phyloP scores from a whole-genome alignment of 2,113 vertebrate species.

The Panthera leo region DNA sequence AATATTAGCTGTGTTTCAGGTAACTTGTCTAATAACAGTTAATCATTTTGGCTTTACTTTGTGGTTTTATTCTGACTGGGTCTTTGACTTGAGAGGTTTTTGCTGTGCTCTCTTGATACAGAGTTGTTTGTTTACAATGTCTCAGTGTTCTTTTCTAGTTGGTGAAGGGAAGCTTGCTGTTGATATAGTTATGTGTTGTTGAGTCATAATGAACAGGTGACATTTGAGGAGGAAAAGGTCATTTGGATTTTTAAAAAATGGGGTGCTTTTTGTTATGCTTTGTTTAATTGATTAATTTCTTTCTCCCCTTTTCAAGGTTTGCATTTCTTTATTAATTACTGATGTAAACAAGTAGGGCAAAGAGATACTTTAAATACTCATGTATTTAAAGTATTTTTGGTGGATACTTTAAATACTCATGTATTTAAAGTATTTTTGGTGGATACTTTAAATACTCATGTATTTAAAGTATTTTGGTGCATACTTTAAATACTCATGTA shows the following conservation, averaged over 20 bases:
- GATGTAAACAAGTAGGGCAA: background rate
- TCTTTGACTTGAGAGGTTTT: slow-evolving; percentile 38
- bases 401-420: background rate
- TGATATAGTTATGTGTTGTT: background rate
- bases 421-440: background rate
- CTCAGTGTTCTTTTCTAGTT: background rate
- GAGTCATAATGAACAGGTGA: slow-evolving; percentile 22
- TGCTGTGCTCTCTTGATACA: background rate
- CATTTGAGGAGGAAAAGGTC: slow-evolving; percentile 28
- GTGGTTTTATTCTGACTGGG: background rate
- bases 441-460: background rate
- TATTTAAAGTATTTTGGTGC: background rate
- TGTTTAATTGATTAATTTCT: background rate
- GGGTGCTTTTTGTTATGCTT: background rate
- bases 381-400: background rate
- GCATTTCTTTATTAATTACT: background rate
- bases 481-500: background rate
- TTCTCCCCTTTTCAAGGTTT: background rate
- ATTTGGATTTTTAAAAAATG: background rate
- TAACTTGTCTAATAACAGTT: background rate
- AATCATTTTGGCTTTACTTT: background rate
- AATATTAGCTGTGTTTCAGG: background rate
- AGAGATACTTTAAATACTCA: slow-evolving; percentile 38
- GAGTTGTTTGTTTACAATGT: background rate
- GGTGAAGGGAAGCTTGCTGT: background rate